These are phyloP conservation scores for Threskiornis aethiopicus DNA, from an alignment of 2,797 vertebrate species.

Conservation along the genomic window DNA sequence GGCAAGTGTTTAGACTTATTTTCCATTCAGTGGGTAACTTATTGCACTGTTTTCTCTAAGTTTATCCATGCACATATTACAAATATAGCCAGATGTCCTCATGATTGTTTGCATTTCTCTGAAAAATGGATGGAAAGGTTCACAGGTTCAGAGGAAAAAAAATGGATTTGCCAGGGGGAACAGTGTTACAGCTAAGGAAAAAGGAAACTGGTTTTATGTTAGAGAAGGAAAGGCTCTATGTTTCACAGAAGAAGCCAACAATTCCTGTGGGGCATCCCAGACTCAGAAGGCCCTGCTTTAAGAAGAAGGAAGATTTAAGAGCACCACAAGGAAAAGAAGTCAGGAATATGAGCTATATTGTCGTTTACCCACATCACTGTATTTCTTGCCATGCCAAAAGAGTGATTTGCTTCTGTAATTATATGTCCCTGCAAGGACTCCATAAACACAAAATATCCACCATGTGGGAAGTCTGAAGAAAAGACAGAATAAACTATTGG, in stretches of 20 bases:
- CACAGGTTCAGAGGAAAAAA: not conserved
- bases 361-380: not conserved
- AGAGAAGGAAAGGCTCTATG: not conserved
- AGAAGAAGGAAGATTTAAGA: not conserved
- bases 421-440: not conserved
- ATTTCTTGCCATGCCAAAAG: not conserved
- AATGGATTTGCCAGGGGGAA: not conserved
- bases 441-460: not conserved
- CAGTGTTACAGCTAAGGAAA: not conserved
- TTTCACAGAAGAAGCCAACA: not conserved
- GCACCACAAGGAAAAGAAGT: not conserved
- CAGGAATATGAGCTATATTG: not conserved
- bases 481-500: not conserved
- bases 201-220: not conserved
- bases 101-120: not conserved
- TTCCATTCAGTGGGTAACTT: not conserved
- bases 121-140: not conserved
- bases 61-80: not conserved
- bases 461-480: not conserved
- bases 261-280: not conserved
- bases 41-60: not conserved
- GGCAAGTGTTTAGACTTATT: not conserved
- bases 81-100: not conserved
- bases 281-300: not conserved
- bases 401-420: constrained; percentile 5